These are phyloP conservation scores for Echinops telfairi DNA, from an alignment of 2,113 vertebrate species.

Conservation along the genomic window DNA sequence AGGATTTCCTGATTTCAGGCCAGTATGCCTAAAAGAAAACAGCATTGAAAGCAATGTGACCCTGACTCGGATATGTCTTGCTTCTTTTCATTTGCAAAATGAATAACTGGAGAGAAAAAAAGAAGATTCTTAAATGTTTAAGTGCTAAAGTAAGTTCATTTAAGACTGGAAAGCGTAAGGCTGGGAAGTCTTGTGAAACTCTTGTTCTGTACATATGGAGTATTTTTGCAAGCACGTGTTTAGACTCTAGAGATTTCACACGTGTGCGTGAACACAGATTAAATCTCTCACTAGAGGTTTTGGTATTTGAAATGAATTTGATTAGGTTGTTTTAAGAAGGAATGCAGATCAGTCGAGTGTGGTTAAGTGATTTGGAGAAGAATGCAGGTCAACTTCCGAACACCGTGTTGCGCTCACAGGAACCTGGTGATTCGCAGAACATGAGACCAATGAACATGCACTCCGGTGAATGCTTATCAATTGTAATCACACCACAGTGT, in stretches of 20 bases:
- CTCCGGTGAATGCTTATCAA: background rate
- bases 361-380: conserved; percentile 84
- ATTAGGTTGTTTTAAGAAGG: conserved; percentile 82
- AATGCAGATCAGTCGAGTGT: conserved; percentile 85
- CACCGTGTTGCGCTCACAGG: background rate
- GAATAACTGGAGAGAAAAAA: too few relatives aligned
- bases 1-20: background rate
- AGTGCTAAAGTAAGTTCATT: background rate
- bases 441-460: background rate
- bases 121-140: too few relatives aligned
- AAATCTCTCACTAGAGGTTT: conserved; percentile 78
- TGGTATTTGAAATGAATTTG: conserved; percentile 82
- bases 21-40: background rate
- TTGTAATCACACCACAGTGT: background rate
- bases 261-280: conserved; percentile 80
- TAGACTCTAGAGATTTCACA: conserved; percentile 74
- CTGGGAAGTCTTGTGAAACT: conserved; percentile 38
- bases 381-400: conserved; percentile 73
- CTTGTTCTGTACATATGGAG: background rate
- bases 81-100: conserved; percentile 24
- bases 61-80: background rate
- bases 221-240: background rate
- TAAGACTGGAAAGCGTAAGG: conserved; percentile 1
- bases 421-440: background rate
- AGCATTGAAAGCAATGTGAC: background rate